A percentile compares a stretch with the other conserved stretches of the same genome.
Evolutionary conservation across 2,888 invertebrate species (phyloP).

Genomic region (Cheilosia impressa): DNA sequence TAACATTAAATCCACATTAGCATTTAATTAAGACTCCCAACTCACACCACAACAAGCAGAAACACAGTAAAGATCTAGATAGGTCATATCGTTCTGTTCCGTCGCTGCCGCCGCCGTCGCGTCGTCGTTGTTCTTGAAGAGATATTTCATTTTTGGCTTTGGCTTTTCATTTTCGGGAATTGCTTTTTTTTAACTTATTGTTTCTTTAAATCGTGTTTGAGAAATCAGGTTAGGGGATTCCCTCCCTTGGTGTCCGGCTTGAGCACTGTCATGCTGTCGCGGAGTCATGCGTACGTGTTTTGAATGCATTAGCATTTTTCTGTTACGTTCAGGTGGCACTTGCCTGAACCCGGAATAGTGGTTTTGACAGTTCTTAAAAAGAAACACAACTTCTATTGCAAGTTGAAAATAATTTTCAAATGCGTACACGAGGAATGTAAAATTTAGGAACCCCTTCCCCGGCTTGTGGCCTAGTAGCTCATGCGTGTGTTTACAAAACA

Average conservation of each 20-base stretch:
- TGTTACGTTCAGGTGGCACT: constrained; percentile 46
- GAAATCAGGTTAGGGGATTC: constrained; percentile 25
- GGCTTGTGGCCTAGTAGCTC: constrained; percentile 28
- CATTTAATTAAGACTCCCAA: constrained; percentile 71
- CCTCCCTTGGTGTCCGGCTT: constrained; percentile 19
- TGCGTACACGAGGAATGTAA: constrained; percentile 7
- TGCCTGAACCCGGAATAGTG: constrained; percentile 66
- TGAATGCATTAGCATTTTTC: constrained; percentile 48
- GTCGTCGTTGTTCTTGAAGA: neutral
- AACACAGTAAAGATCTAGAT: constrained; percentile 46
- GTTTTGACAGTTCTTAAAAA: constrained; percentile 63
- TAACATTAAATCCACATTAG: constrained; percentile 70
- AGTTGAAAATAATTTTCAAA: constrained; percentile 29
- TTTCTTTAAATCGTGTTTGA: constrained; percentile 18
- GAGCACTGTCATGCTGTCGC: constrained; percentile 39
- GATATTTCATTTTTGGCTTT: neutral
- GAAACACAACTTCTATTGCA: constrained; percentile 27
- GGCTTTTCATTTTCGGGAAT: constrained; percentile 24
- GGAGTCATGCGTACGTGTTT: constrained; percentile 57
- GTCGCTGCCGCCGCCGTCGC: constrained; percentile 11
- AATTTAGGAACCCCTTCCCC: constrained; percentile 34
- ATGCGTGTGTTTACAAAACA: constrained; percentile 21
- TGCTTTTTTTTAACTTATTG: neutral
- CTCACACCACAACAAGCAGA: constrained; percentile 15
- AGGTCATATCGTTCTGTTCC: constrained; percentile 38